Evolutionary conservation across 2,888 invertebrate species (phyloP).

Genomic region (Tiliacea citrago): DNA sequence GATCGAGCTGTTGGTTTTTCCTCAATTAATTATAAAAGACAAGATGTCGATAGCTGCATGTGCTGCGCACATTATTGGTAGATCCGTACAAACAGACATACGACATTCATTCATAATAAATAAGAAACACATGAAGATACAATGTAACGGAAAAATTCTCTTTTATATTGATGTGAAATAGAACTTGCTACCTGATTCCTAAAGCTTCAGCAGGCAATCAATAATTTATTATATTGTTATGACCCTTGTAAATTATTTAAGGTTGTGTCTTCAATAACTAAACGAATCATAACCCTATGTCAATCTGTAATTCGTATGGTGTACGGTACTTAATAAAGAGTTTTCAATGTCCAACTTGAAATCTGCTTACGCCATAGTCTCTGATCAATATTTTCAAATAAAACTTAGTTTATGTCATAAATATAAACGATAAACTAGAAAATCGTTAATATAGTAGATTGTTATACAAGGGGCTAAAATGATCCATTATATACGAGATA

Average conservation of each 20-base stretch:
- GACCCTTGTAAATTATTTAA: neutral
- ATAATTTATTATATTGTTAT: neutral
- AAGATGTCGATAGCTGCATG: slow-evolving; percentile 9
- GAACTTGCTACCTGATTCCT: neutral
- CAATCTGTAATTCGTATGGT: neutral
- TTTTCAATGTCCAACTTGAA: neutral
- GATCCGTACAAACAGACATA: neutral
- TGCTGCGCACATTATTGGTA: slow-evolving; percentile 25
- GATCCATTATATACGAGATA: too few relatives aligned
- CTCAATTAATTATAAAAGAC: slow-evolving; percentile 24
- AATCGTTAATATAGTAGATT: too few relatives aligned
- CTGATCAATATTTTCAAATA: neutral
- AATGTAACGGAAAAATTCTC: neutral
- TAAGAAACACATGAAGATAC: slow-evolving; percentile 24
- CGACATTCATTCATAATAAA: slow-evolving; percentile 23
- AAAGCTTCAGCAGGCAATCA: neutral
- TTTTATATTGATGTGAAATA: slow-evolving; percentile 2
- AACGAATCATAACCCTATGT: neutral
- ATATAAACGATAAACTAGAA: neutral
- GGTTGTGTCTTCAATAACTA: neutral
- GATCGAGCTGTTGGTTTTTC: slow-evolving; percentile 15
- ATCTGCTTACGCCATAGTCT: neutral
- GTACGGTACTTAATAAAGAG: neutral
- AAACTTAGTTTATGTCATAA: neutral
- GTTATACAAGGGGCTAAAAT: too few relatives aligned